phyloP scores from a whole-genome alignment of 64 coral and sea anemone genomes.

The Actinia tenebrosa region DNA sequence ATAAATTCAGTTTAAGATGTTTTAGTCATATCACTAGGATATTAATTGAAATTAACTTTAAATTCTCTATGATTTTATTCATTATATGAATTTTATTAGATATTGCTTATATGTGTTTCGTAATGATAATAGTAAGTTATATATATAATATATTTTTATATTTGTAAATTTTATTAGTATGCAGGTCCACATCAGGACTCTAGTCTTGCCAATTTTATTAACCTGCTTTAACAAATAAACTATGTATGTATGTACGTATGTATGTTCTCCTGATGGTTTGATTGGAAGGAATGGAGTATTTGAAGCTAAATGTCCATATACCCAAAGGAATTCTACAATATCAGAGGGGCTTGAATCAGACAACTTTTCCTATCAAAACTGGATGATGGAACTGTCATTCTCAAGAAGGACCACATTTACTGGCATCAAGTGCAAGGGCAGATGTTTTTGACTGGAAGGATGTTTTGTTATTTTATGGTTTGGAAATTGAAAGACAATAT shows the following conservation, averaged over 20 bases:
- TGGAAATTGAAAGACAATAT: not conserved
- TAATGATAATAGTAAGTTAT: too few relatives aligned
- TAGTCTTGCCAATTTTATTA: too few relatives aligned
- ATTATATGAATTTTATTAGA: not conserved
- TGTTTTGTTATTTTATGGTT: conserved; percentile 7
- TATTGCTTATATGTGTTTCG: too few relatives aligned
- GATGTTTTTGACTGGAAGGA: conserved; percentile 4
- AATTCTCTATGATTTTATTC: not conserved
- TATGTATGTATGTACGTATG: conserved; percentile 34
- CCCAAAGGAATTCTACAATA: not conserved
- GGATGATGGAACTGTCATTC: not conserved
- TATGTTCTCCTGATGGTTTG: conserved; percentile 20
- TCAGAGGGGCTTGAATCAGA: not conserved
- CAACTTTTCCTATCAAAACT: not conserved
- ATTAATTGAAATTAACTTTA: not conserved
- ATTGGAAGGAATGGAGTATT: conserved; percentile 8
- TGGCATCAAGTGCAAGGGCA: conserved; percentile 10
- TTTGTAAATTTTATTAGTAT: too few relatives aligned
- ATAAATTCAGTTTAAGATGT: not conserved
- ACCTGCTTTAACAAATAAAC: conserved; percentile 22
- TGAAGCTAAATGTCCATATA: conserved; percentile 21
- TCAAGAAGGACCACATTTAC: not conserved
- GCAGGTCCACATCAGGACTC: too few relatives aligned
- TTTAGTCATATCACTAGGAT: not conserved
- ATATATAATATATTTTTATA: too few relatives aligned